These are phyloP conservation scores for Indri indri DNA, from an alignment of 2,113 vertebrate genomes.

Conservation along the genomic window DNA sequence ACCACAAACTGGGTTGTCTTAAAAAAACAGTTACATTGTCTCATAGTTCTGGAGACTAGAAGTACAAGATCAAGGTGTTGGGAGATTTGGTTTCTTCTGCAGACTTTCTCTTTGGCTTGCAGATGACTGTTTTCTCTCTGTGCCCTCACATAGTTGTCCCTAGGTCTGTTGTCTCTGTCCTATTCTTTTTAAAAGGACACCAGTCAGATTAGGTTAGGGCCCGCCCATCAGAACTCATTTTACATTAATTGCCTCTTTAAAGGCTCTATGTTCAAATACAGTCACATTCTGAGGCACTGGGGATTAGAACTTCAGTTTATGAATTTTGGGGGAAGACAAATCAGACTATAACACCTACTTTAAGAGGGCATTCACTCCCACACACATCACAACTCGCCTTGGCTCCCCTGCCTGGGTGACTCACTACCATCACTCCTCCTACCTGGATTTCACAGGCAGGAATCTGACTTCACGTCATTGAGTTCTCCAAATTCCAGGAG, in stretches of 20 bases:
- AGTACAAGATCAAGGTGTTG: neutral
- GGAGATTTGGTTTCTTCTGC: neutral
- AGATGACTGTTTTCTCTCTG: neutral
- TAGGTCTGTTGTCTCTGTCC: neutral
- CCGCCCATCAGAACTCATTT: neutral
- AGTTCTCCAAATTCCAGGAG: neutral
- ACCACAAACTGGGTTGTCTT: neutral
- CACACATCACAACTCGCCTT: neutral
- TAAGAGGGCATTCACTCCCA: neutral
- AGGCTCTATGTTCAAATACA: neutral
- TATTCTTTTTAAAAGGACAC: neutral
- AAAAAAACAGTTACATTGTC: neutral
- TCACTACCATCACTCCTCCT: neutral
- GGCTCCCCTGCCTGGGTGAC: neutral
- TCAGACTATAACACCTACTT: neutral
- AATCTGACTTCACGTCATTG: neutral
- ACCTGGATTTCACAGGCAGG: too few species aligned
- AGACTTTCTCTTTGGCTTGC: neutral
- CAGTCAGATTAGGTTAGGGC: too few species aligned
- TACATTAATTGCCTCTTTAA: neutral
- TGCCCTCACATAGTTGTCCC: neutral
- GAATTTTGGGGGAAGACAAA: neutral
- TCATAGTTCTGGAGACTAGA: neutral
- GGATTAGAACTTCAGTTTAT: neutral
- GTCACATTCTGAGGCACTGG: too few species aligned